Evolutionary conservation across 2,113 vertebrate genomes (phyloP).

Genomic region (Grammomys surdaster): DNA sequence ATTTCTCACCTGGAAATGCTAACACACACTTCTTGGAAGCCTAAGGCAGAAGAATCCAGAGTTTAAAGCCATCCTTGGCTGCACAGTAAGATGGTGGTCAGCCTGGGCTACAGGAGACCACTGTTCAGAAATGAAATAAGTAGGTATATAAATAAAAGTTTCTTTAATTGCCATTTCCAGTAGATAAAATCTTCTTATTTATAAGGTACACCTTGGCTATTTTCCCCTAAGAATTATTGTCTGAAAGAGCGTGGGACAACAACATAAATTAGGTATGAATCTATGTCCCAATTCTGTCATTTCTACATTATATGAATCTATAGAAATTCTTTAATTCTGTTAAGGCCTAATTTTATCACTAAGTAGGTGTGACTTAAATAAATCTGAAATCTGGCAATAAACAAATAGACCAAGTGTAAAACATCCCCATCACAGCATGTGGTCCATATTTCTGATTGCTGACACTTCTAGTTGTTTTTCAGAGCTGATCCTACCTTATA

Average conservation of each 20-base stretch:
- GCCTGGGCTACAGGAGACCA: not conserved
- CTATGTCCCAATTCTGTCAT: not conserved
- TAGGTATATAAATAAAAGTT: not conserved
- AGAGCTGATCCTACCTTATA: not conserved
- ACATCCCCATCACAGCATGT: too few relatives aligned
- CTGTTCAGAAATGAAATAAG: not conserved
- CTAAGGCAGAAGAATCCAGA: not conserved
- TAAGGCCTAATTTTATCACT: conserved; percentile 23
- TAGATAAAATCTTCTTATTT: not conserved
- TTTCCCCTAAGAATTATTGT: not conserved
- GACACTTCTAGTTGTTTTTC: not conserved
- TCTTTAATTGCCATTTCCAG: not conserved
- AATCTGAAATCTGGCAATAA: conserved; percentile 9
- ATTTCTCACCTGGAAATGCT: not conserved
- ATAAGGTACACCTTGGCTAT: not conserved
- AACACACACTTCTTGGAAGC: not conserved
- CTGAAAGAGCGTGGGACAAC: not conserved
- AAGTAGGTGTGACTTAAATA: not conserved
- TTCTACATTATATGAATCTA: not conserved
- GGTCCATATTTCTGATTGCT: too few relatives aligned
- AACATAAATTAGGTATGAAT: not conserved
- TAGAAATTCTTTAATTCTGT: not conserved
- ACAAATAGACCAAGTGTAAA: not conserved
- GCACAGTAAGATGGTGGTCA: not conserved
- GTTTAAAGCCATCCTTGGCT: not conserved